phyloP scores from a whole-genome alignment of 2,888 invertebrate species.

The Leptinotarsa haldemani region DNA sequence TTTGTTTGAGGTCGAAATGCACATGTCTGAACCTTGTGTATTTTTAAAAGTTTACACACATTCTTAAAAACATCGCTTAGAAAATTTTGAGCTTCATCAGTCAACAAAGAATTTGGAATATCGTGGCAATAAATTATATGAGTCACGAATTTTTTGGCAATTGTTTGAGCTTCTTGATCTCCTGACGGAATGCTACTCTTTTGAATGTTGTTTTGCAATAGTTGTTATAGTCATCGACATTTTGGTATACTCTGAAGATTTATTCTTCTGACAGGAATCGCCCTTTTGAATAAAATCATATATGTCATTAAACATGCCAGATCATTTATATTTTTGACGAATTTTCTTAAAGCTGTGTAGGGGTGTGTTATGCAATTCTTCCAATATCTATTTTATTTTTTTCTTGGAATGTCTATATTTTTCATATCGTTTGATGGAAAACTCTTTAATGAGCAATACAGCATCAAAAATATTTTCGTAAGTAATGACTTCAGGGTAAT shows the following conservation, averaged over 20 bases:
- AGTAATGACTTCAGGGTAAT: not conserved
- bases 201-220: too few species aligned
- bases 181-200: constrained; percentile 45
- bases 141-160: constrained; percentile 52
- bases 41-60: not conserved
- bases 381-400: constrained; percentile 46
- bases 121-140: constrained; percentile 48
- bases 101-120: constrained; percentile 40
- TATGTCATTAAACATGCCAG: constrained; percentile 45
- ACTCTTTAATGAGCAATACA: not conserved
- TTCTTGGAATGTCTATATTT: not conserved
- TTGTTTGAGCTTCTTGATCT: constrained; percentile 55
- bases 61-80: not conserved
- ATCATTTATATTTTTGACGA: constrained; percentile 54
- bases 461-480: not conserved
- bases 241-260: constrained; percentile 43
- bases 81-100: constrained; percentile 47
- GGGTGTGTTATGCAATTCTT: constrained; percentile 48
- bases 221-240: constrained; percentile 45
- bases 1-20: too few species aligned
- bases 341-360: constrained; percentile 36
- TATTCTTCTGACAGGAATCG: constrained; percentile 56
- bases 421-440: not conserved
- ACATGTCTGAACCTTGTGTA: not conserved
- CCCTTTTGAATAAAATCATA: constrained; percentile 54